Percentiles rank a stretch among this genome's conserved stretches.
phyloP scores from a whole-genome alignment of 2,113 vertebrate genomes.

The Mormoops blainvillei region DNA sequence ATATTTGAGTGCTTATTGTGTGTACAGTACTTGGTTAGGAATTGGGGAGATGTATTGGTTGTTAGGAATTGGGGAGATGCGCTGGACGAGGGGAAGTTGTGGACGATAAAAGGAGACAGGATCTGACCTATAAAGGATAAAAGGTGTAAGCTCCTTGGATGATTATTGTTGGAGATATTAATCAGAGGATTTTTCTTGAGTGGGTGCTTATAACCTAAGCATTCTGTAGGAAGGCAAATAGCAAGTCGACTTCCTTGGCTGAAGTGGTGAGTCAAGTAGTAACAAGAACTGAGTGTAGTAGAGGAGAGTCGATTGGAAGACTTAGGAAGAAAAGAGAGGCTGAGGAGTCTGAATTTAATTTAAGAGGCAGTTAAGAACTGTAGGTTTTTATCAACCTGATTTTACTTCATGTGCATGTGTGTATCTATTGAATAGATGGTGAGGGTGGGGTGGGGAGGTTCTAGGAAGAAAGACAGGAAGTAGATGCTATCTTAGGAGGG shows the following conservation, averaged over 20 bases:
- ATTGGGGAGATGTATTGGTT: conserved; percentile 16
- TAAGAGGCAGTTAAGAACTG: conserved; percentile 59
- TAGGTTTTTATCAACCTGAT: conserved; percentile 33
- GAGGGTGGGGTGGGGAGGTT: background rate
- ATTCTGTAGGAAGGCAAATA: conserved; percentile 68
- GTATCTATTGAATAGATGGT: background rate
- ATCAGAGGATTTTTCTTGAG: conserved; percentile 54
- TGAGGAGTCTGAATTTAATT: conserved; percentile 57
- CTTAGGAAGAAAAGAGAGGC: conserved; percentile 54
- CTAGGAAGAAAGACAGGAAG: conserved; percentile 24
- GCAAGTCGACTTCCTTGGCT: conserved; percentile 54
- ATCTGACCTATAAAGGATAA: conserved; percentile 25
- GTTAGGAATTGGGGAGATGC: conserved; percentile 16
- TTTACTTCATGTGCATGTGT: conserved; percentile 6
- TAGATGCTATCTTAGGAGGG: background rate
- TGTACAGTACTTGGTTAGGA: background rate
- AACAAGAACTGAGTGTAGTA: conserved; percentile 35
- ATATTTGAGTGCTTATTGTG: conserved; percentile 23
- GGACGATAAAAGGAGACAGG: conserved; percentile 17
- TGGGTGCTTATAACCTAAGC: conserved; percentile 61
- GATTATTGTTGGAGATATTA: conserved; percentile 58
- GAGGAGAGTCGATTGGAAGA: conserved; percentile 60
- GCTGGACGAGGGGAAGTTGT: background rate
- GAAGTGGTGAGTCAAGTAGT: conserved; percentile 65
- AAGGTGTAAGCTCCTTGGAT: conserved; percentile 18